These are phyloP conservation scores for Marcusenius ussheri DNA, from an alignment of 2,113 vertebrate species.

Conservation along the genomic window DNA sequence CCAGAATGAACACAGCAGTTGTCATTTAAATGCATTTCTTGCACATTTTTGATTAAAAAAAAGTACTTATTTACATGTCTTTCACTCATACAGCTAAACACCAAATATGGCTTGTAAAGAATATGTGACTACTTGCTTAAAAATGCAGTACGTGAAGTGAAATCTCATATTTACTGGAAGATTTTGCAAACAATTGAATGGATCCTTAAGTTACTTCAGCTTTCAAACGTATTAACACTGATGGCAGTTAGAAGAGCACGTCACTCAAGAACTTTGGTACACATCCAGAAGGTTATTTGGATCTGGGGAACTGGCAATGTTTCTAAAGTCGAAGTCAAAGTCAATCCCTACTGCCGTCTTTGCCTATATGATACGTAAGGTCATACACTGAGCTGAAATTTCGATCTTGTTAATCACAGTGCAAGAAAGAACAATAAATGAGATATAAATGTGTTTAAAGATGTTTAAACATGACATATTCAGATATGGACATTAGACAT, in stretches of 20 bases:
- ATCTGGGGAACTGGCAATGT: background rate
- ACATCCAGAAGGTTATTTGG: background rate
- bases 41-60: background rate
- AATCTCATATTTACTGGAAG: background rate
- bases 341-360: background rate
- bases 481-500: background rate
- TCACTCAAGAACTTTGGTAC: background rate
- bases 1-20: background rate
- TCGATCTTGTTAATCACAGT: background rate
- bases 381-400: background rate
- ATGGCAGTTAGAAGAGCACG: background rate
- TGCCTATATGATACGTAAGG: background rate
- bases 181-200: background rate
- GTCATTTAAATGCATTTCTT: background rate
- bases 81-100: background rate
- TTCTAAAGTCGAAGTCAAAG: background rate
- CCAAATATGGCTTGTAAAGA: background rate
- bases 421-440: background rate
- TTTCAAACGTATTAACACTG: background rate
- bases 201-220: background rate
- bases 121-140: background rate
- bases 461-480: background rate
- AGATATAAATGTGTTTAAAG: background rate
- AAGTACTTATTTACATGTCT: background rate
- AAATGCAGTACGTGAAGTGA: background rate